phyloP scores from a whole-genome alignment of 2,888 invertebrate genomes.

The Ecdyonurus torrentis region DNA sequence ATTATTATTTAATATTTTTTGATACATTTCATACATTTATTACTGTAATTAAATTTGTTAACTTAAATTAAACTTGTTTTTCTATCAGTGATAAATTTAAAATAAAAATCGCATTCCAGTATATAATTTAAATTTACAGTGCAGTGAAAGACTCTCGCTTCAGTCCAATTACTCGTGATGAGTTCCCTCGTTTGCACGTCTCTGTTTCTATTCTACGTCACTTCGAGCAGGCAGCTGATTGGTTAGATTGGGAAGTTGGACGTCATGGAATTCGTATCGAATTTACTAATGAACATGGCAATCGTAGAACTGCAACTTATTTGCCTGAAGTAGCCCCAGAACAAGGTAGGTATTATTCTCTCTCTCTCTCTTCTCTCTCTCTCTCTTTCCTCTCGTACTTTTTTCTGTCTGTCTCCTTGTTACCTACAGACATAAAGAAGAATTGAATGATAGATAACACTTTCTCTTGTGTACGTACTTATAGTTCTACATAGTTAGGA shows the following conservation, averaged over 20 bases:
- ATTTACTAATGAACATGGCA: slow-evolving; percentile 84
- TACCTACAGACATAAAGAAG: too few relatives aligned
- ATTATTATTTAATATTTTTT: background rate
- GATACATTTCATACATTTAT: background rate
- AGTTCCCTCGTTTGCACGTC: slow-evolving; percentile 80
- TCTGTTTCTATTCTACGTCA: slow-evolving; percentile 91
- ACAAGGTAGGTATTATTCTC: slow-evolving; percentile 51
- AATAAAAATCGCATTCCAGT: too few relatives aligned
- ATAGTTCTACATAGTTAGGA: too few relatives aligned
- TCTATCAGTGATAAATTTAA: too few relatives aligned
- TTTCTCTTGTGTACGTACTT: too few relatives aligned
- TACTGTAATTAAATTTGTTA: background rate
- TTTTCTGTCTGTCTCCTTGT: too few relatives aligned
- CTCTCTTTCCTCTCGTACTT: too few relatives aligned
- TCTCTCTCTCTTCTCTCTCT: too few relatives aligned
- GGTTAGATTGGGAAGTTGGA: slow-evolving; percentile 94
- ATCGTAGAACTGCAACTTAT: slow-evolving; percentile 93
- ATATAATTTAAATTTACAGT: too few relatives aligned
- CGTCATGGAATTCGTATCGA: slow-evolving; percentile 96
- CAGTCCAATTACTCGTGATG: slow-evolving; percentile 84
- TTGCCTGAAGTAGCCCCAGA: slow-evolving; percentile 95
- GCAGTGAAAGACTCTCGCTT: slow-evolving; percentile 97
- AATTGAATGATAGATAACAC: too few relatives aligned
- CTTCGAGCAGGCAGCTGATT: slow-evolving; percentile 91
- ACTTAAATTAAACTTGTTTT: background rate